Percentiles rank a stretch among this genome's conserved stretches.
phyloP scores from a whole-genome alignment of 2,113 vertebrate genomes.

The Cromileptes altivelis region DNA sequence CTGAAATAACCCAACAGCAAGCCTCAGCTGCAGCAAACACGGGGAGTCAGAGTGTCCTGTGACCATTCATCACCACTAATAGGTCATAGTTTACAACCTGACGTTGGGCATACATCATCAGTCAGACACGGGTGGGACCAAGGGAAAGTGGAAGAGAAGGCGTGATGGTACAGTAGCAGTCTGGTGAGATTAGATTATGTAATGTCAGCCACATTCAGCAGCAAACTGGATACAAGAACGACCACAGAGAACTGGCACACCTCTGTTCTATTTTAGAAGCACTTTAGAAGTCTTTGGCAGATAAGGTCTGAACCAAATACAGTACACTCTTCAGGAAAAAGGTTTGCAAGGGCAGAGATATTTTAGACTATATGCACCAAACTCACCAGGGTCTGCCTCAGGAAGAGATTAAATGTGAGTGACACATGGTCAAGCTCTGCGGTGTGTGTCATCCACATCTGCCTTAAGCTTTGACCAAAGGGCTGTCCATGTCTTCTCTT shows the following conservation, averaged over 20 bases:
- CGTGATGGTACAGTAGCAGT: slow-evolving; percentile 9
- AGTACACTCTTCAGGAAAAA: neutral
- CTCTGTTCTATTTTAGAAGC: neutral
- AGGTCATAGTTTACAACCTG: slow-evolving; percentile 79
- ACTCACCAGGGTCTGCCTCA: slow-evolving; percentile 14
- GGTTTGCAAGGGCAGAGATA: neutral
- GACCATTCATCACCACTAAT: slow-evolving; percentile 78
- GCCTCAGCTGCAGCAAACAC: slow-evolving; percentile 44
- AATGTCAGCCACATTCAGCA: slow-evolving; percentile 34
- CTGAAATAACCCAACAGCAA: slow-evolving; percentile 31
- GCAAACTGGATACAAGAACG: slow-evolving; percentile 11
- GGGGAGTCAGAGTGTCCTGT: slow-evolving; percentile 50
- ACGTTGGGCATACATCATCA: slow-evolving; percentile 67
- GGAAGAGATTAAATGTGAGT: slow-evolving; percentile 24
- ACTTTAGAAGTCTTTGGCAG: neutral
- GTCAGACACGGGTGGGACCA: slow-evolving; percentile 27
- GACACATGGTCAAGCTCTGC: slow-evolving; percentile 14
- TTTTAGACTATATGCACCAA: neutral
- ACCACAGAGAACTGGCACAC: neutral
- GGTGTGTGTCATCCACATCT: slow-evolving; percentile 13
- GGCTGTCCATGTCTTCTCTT: neutral
- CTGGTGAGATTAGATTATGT: slow-evolving; percentile 61
- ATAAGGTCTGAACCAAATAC: neutral
- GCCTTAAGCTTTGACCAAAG: slow-evolving; percentile 27
- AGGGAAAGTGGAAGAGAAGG: slow-evolving; percentile 33